Percentiles rank a stretch among this genome's conserved stretches.
These are phyloP conservation scores for Physella acuta DNA, from an alignment of 1,140 invertebrate genomes.

Conservation along the genomic window DNA sequence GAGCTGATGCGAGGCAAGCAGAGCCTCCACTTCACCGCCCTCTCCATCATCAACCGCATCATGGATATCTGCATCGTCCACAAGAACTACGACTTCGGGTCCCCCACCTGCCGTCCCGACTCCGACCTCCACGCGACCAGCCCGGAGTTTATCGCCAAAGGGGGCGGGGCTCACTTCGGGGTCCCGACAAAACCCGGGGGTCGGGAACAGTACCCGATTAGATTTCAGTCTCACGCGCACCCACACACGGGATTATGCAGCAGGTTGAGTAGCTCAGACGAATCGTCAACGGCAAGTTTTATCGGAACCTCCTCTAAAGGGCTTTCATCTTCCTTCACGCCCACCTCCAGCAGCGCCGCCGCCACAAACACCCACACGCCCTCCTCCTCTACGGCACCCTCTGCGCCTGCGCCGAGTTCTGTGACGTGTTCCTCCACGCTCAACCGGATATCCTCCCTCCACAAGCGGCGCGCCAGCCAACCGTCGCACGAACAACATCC, in stretches of 20 bases:
- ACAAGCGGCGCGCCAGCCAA: conserved; percentile 29
- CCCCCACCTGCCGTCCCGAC: conserved; percentile 33
- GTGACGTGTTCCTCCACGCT: conserved; percentile 26
- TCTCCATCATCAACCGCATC: conserved; percentile 67
- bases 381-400: background rate
- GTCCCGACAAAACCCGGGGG: background rate
- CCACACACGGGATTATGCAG: conserved; percentile 17
- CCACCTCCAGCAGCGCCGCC: conserved; percentile 14
- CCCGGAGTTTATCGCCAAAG: conserved; percentile 17
- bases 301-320: background rate
- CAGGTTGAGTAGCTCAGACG: conserved; percentile 8
- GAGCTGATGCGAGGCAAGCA: conserved; percentile 65
- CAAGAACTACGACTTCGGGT: conserved; percentile 47
- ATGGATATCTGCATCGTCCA: conserved; percentile 64
- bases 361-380: background rate
- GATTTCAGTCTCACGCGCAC: conserved; percentile 22
- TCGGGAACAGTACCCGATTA: background rate
- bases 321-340: conserved; percentile 2
- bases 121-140: conserved; percentile 21
- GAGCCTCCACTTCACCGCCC: conserved; percentile 67
- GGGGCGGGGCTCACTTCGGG: background rate
- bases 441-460: conserved; percentile 32
- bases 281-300: background rate
- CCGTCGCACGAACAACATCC: conserved; percentile 27
- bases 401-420: background rate